Evolutionary conservation across 2,888 invertebrate species (phyloP).

Genomic region (Leucozona laternaria): DNA sequence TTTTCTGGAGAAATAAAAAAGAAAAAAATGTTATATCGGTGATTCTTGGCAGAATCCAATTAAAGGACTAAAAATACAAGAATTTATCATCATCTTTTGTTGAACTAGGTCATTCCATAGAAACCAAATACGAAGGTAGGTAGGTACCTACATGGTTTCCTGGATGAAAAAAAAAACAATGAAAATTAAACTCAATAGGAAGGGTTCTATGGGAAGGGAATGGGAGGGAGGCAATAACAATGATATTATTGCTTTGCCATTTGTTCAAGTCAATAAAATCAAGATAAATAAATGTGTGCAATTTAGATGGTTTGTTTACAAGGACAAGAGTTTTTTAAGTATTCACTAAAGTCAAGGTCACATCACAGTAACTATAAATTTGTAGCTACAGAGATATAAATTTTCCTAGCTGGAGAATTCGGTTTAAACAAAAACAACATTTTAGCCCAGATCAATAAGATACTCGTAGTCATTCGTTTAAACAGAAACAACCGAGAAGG

Average conservation of each 20-base stretch:
- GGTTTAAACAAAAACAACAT: no score
- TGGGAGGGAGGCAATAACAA: neutral
- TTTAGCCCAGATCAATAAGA: no score
- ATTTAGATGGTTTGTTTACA: neutral
- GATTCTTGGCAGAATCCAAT: conserved; percentile 13
- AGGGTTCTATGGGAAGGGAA: neutral
- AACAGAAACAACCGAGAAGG: no score
- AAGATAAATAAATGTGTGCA: neutral
- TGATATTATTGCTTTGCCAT: neutral
- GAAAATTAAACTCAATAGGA: neutral
- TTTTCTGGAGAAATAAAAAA: neutral
- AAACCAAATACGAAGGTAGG: neutral
- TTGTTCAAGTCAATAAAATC: neutral
- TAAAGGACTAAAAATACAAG: conserved; percentile 18
- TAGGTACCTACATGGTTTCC: neutral
- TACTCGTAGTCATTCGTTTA: no score
- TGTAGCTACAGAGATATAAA: neutral
- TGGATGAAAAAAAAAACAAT: neutral
- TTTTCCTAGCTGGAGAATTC: neutral
- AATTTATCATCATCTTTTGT: conserved; percentile 16
- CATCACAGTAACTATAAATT: neutral
- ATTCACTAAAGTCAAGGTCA: neutral
- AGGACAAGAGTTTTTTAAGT: neutral
- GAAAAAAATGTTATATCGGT: neutral
- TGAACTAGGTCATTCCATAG: neutral